phyloP scores from a whole-genome alignment of 2,797 vertebrate species.

The Chaunax sp. region DNA sequence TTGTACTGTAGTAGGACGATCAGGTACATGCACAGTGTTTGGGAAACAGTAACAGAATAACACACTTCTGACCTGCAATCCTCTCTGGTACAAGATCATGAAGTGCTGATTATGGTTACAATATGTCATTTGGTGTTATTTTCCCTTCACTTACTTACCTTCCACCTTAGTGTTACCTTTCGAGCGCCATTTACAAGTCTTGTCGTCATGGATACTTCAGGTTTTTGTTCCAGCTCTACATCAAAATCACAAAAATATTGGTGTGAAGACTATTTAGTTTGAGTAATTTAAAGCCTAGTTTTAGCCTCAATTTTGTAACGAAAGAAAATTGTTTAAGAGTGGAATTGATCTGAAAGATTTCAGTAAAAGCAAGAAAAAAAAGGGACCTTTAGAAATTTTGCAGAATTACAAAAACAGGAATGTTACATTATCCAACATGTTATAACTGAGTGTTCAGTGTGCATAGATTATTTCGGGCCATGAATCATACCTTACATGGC shows the following conservation, averaged over 20 bases:
- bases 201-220: constrained; percentile 34
- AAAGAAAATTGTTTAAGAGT: not conserved
- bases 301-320: not conserved
- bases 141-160: constrained; percentile 56
- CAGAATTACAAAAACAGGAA: not conserved
- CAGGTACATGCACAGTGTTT: too few species aligned
- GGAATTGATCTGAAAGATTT: not conserved
- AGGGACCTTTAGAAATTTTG: not conserved
- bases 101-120: too few species aligned
- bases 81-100: too few species aligned
- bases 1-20: too few species aligned
- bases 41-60: too few species aligned
- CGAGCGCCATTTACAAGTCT: constrained; percentile 38
- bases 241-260: constrained; percentile 24
- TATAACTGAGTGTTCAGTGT: too few species aligned
- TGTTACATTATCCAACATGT: not conserved
- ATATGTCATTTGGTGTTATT: not conserved
- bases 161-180: constrained; percentile 63
- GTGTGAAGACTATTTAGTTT: not conserved
- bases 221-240: constrained; percentile 65
- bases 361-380: not conserved
- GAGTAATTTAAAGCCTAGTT: not conserved
- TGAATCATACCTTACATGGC: not conserved
- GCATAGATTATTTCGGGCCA: not conserved
- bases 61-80: too few species aligned